Evolutionary conservation across 2,113 vertebrate species (phyloP), one percentile per base, ranked within the genome.

Genomic region (Maccullochella peelii): DNA sequence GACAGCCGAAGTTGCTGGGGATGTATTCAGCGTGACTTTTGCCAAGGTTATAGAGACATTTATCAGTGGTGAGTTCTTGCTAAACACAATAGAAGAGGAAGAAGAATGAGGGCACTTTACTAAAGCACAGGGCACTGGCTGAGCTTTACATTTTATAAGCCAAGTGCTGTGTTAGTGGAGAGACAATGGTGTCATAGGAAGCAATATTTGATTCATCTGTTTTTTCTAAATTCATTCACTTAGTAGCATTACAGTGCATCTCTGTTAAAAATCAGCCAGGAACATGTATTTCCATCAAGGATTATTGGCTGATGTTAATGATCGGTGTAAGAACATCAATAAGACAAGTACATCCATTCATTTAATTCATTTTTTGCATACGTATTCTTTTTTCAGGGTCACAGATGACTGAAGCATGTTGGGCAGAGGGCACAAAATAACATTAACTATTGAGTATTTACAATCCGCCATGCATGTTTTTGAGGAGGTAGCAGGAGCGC

Each of bases 11-110:
- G 61, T 90, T 89, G 85, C 89, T 8, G 44, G 58, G 81, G 49
- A 89, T 83, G 75, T 84, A 78, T 77, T 66, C 81, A 81, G 55
- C 23, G n/a, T 89, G 91, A 89, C 90, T 87, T 88, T 90, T 86
- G 69, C 87, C 89, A 86, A 91, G 89, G 91, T 94, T 94, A 93
- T 49, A 72, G 71, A 85, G 75, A 88, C 76, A 85, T 88, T 86
- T 84, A 83, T 92, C 89, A 91, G 73, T 40, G 69, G 54, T 71
- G 68, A 83, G 59, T 27, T 82, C 70, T 59, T 63, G 68, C 72
- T 86, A 68, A 87, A 85, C 77, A 73, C 72, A 85, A 88, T 27
- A 63, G 79, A 68, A 70, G 82, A 57, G 67, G 69, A 83, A 82
- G 73, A 90, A 77, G 75, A 77, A 88, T 74, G 42, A 78, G 81